These are phyloP conservation scores for Pyralis farinalis DNA, from an alignment of 2,888 invertebrate genomes.

Conservation along the genomic window DNA sequence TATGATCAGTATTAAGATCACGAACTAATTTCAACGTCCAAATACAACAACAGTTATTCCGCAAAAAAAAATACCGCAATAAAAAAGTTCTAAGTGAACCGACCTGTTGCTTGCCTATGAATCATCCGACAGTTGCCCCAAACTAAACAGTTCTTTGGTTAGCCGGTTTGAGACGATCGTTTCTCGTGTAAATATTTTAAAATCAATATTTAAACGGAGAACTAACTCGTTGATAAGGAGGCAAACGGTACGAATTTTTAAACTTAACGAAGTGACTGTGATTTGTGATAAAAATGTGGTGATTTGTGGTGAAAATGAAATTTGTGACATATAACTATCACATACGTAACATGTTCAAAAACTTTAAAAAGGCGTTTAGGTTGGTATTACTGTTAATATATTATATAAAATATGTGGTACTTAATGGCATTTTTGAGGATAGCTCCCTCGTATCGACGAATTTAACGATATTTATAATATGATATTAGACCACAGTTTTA, in stretches of 20 bases:
- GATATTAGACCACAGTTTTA: too few relatives aligned
- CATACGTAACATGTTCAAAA: slow-evolving; percentile 36
- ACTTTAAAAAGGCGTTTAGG: slow-evolving; percentile 42
- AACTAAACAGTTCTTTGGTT: slow-evolving; percentile 38
- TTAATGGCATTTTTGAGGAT: too few relatives aligned
- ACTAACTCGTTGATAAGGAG: slow-evolving; percentile 22
- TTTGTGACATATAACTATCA: slow-evolving; percentile 25
- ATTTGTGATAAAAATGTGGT: not conserved
- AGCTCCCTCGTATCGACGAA: too few relatives aligned
- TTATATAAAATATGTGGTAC: too few relatives aligned
- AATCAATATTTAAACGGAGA: slow-evolving; percentile 56
- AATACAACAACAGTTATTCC: slow-evolving; percentile 52
- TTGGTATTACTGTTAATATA: slow-evolving; percentile 22
- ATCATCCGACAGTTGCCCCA: slow-evolving; percentile 42
- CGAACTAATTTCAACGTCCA: slow-evolving; percentile 43
- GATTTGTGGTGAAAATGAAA: not conserved
- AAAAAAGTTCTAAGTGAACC: slow-evolving; percentile 58
- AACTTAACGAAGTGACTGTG: slow-evolving; percentile 22
- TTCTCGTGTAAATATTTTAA: slow-evolving; percentile 56
- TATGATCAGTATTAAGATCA: slow-evolving; percentile 18
- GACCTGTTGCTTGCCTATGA: slow-evolving; percentile 61
- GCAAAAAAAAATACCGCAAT: slow-evolving; percentile 66
- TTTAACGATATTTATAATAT: too few relatives aligned
- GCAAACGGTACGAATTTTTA: too few relatives aligned
- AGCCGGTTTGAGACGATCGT: slow-evolving; percentile 34